These are phyloP conservation scores for Andrena cerasifolii DNA, from an alignment of 1,140 invertebrate genomes.

Conservation along the genomic window DNA sequence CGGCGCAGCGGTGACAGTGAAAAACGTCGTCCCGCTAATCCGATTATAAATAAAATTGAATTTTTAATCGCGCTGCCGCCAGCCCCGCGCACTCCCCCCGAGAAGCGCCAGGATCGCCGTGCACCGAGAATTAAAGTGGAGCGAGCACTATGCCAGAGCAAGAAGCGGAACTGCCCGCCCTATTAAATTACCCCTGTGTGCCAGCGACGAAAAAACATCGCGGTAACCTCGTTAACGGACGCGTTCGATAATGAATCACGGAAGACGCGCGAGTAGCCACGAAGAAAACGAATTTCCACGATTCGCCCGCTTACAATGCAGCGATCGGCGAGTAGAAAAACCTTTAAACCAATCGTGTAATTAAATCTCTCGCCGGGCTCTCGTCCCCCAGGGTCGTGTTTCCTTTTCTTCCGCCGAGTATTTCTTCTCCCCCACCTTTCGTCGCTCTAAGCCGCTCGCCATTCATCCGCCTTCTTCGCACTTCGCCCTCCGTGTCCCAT, in stretches of 20 bases:
- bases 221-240: constrained; percentile 41
- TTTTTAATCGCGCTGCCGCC: constrained; percentile 31
- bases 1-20: background rate
- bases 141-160: background rate
- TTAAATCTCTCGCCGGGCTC: constrained; percentile 59
- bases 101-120: background rate
- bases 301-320: constrained; percentile 21
- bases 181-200: constrained; percentile 33
- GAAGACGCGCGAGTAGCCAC: background rate
- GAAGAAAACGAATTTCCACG: constrained; percentile 27
- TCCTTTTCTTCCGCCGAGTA: constrained; percentile 6
- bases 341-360: constrained; percentile 64
- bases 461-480: constrained; percentile 45
- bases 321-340: constrained; percentile 46
- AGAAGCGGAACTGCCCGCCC: constrained; percentile 16
- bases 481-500: constrained; percentile 22
- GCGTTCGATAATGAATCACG: constrained; percentile 55
- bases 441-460: constrained; percentile 31
- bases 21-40: constrained; percentile 29
- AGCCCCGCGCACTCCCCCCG: background rate
- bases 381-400: background rate
- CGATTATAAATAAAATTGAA: constrained; percentile 51
- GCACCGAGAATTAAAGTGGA: constrained; percentile 39
- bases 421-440: constrained; percentile 20
- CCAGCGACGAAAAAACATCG: constrained; percentile 22